Evolutionary conservation across 2,797 vertebrate species (phyloP).

Genomic region (Catamblyrhynchus diadema): DNA sequence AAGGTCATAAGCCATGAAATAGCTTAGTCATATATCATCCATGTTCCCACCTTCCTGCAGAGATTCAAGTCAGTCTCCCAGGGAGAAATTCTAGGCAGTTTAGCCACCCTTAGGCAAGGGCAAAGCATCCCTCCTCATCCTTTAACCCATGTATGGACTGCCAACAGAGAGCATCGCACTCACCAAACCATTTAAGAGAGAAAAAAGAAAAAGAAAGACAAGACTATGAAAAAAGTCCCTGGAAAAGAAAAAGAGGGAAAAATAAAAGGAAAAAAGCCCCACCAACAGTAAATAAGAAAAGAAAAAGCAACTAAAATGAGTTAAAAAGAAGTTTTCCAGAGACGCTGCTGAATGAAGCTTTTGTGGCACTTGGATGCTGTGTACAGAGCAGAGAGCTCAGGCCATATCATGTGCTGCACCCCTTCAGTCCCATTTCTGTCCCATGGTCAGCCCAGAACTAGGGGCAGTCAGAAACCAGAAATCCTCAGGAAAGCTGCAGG

Average conservation of each 20-base stretch:
- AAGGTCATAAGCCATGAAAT: slow-evolving; percentile 34
- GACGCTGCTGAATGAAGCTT: neutral
- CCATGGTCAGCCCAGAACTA: neutral
- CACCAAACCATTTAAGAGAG: neutral
- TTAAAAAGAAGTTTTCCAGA: neutral
- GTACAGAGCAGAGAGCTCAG: neutral
- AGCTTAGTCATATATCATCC: neutral
- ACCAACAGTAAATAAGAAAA: neutral
- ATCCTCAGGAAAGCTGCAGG: neutral
- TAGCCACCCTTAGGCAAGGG: neutral
- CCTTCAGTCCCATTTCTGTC: neutral
- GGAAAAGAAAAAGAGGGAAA: neutral
- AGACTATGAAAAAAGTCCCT: neutral
- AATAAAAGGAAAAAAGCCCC: fast-evolving
- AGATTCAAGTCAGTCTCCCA: neutral
- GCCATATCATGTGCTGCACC: fast-evolving
- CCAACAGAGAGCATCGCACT: neutral
- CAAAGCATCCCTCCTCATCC: neutral
- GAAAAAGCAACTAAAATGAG: neutral
- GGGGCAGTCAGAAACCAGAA: neutral
- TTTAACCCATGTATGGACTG: neutral
- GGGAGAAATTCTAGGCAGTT: slow-evolving; percentile 9
- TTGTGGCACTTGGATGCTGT: neutral
- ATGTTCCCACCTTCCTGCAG: slow-evolving; percentile 1
- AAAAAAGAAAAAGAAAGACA: neutral